These are phyloP conservation scores for Perca schrenkii DNA, from an alignment of 2,113 vertebrate genomes.

Conservation along the genomic window DNA sequence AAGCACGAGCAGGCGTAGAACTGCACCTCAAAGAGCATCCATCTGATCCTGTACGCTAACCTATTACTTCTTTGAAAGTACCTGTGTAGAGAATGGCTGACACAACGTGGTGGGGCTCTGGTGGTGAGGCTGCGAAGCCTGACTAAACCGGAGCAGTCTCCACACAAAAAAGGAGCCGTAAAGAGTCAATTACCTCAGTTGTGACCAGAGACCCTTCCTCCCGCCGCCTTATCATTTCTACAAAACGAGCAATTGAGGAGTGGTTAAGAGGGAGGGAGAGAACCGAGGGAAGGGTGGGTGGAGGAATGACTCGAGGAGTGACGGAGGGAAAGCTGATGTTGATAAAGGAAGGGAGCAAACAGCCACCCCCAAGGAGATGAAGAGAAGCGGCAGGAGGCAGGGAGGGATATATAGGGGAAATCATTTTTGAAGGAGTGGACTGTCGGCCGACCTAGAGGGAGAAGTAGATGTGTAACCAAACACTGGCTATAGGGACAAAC, in stretches of 20 bases:
- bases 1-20: not conserved
- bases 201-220: slow-evolving; percentile 56
- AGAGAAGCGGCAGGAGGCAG: slow-evolving; percentile 39
- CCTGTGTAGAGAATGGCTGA: slow-evolving; percentile 25
- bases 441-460: slow-evolving; percentile 62
- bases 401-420: slow-evolving; percentile 64
- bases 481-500: slow-evolving; percentile 66
- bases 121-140: slow-evolving; percentile 26
- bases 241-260: slow-evolving; percentile 62
- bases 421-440: slow-evolving; percentile 71
- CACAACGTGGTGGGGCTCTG: not conserved
- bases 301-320: slow-evolving; percentile 50
- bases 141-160: slow-evolving; percentile 46
- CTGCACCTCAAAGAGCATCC: slow-evolving; percentile 29
- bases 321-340: slow-evolving; percentile 51
- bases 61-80: slow-evolving; percentile 29
- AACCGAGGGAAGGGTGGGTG: slow-evolving; percentile 38
- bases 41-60: slow-evolving; percentile 22
- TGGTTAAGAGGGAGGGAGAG: slow-evolving; percentile 43
- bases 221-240: slow-evolving; percentile 52
- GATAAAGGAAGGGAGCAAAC: slow-evolving; percentile 63
- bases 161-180: slow-evolving; percentile 51
- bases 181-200: slow-evolving; percentile 70
- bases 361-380: slow-evolving; percentile 56
- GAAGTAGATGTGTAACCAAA: slow-evolving; percentile 80